Percentiles rank a stretch among this genome's conserved stretches.
These are phyloP conservation scores for Boulengeromyrus knoepffleri DNA, from an alignment of 2,113 vertebrate species.

Conservation along the genomic window DNA sequence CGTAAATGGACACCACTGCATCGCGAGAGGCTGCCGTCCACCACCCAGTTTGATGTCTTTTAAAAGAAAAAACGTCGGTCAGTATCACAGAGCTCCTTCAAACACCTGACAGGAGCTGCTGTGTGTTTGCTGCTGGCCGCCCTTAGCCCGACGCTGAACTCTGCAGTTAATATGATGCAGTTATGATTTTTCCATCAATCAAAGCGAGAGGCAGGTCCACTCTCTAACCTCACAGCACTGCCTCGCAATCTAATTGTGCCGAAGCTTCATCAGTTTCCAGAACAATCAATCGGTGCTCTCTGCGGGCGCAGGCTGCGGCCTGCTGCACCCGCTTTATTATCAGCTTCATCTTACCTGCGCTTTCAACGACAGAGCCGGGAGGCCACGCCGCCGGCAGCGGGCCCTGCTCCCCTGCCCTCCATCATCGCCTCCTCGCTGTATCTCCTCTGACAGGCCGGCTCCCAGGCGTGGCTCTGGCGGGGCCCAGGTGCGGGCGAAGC, in stretches of 20 bases:
- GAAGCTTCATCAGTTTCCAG: constrained; percentile 91
- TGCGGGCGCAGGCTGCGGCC: constrained; percentile 75
- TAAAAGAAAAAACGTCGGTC: constrained; percentile 39
- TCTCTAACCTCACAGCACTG: constrained; percentile 82
- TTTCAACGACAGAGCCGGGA: constrained; percentile 69
- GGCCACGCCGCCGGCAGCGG: constrained; percentile 57
- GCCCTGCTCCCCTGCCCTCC: constrained; percentile 70
- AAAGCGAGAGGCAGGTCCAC: constrained; percentile 68
- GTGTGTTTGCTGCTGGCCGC: constrained; percentile 70
- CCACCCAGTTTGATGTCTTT: constrained; percentile 16
- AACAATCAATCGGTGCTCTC: constrained; percentile 79
- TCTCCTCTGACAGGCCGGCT: constrained; percentile 66
- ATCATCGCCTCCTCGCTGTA: constrained; percentile 72
- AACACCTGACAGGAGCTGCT: constrained; percentile 82
- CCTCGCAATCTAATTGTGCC: constrained; percentile 96
- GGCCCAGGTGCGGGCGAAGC: constrained; percentile 56
- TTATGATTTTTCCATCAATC: constrained; percentile 99
- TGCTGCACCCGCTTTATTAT: constrained; percentile 76
- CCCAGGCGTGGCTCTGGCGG: constrained; percentile 48
- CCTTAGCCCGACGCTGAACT: constrained; percentile 95
- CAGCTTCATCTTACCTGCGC: constrained; percentile 77
- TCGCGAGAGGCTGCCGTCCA: constrained; percentile 34
- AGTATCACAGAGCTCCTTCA: constrained; percentile 57
- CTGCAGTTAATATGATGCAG: constrained; percentile 89
- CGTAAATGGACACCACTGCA: constrained; percentile 27